Base-by-base conservation (phyloP, 1,140 invertebrate genomes). In the Calosoma granatense region DNA sequence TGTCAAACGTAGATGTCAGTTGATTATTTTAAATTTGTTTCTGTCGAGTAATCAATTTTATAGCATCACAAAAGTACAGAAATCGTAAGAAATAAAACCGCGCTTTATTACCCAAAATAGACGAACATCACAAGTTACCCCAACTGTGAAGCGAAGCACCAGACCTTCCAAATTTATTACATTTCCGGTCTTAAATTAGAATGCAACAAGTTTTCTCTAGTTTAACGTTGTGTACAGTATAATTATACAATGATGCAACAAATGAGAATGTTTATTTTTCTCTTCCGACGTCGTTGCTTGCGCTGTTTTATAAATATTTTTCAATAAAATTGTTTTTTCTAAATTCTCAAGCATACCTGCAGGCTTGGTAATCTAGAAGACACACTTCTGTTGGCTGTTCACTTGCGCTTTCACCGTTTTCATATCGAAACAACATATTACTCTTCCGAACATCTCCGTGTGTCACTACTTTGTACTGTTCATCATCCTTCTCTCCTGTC, bases 371-470 rank as follows among this genome's bases (percentile, higher is more conserved):
- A 47, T 47, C 41, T 17, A 47, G 17, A 47, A 47, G 17, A 17
- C 41, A 17, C 6, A 47, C 15, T 12, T 17, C 17, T 6, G 41
- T 14, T 30, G 26, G 26, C 26, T 4, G 4, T 4, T 14, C 26
- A 30, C 26, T 14, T 6, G 6, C 26, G 26, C 26, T 14, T 6
- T 6, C 41, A 4, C 17, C 41, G 17, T 12, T 17, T 17, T 47
- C 17, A 47, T 47, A 9, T 12, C 17, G 41, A 9, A 47, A 19
- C 15, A 59, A 20, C 6, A 59, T 59, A 23, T 59, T 59, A 55
- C 52, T 56, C 2, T 53, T 30, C 39, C 57, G 43, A n/a, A 59
- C 30, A 22, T 59, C 57, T 6, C 57, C 57, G 36, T 59, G 57
- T 14, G 39, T 59, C 14, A 59, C 23, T 2, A 59, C 57, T 4